Evolutionary conservation across 2,888 invertebrate genomes (phyloP), one percentile per base, ranked within the genome.

Genomic region (Drosophila paracracens): DNA sequence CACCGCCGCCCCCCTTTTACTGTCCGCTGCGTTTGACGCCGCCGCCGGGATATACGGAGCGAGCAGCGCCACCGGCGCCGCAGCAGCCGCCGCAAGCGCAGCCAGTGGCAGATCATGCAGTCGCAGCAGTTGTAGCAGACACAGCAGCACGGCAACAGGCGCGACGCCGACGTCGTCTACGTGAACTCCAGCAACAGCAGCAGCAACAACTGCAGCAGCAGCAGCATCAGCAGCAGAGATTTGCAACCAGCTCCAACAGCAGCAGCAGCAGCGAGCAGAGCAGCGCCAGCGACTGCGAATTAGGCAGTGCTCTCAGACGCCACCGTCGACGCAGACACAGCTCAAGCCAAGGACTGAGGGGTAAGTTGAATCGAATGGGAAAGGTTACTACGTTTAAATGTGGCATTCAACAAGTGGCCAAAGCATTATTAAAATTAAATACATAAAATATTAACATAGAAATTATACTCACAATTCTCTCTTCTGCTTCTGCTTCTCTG

Each of bases 11-110:
- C 43, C 91, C 91, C 1, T 71, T 87, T 68, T 91, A 92, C 61
- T 81, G 88, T 35, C 88, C 84, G 3, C 65, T 89, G 76, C 91
- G 92, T 11, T 70, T 89, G 35, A 92, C 93, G 33, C 93, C 93
- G 38, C 93, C 93, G 25, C 93, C 51, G 82, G 92, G 69, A 36
- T 92, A 93, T 64, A 84, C 92, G 13, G 88, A 88, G 58, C 67
- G 86, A 35, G 70, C 70, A 25, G 62, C 64, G 2, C 21, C 61
- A 31, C 33, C 64, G 29, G n/a, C 40, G 50, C 53, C 51, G 27
- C 67, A 69, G 46, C 56, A 27, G 25, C 46, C 7, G 48, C 53
- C 36, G 21, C 66, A 66, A 40, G 53, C 46, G 16, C 84, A 64
- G 50, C 64, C 57, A 36, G 59, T 67, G 52, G 66, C 68, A 31